Evolutionary conservation across 2,113 vertebrate genomes (phyloP), one percentile per base, ranked within the genome.

Genomic region (Trachemys scripta): DNA sequence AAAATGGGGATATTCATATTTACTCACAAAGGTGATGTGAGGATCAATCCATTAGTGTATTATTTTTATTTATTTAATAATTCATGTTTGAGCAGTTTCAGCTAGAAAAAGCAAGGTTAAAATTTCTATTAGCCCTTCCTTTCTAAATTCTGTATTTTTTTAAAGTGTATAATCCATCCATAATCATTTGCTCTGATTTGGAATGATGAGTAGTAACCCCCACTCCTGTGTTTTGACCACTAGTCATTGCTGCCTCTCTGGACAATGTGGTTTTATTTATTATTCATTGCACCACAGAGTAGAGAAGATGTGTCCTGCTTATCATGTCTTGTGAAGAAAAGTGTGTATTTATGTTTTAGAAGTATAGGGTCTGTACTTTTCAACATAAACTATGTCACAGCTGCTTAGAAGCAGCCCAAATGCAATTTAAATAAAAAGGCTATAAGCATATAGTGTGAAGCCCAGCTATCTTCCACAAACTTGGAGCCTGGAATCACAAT

Each of bases 381-480:
- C 51, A 86, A 38, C 84, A 14, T 38, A 65, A 85, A 75, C 56
- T 56, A 72, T 85, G 81, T 50, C 95, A 82, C 87, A 97, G 92
- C 90, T 95, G 93, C 81, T 85, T 89, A 88, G 81, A 54, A 95
- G 83, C 80, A 53, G 80, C 65, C 89, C 94, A 90, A 88, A 83
- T 94, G 88, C 38, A 82, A 75, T 47, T 53, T 75, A 20, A 80
- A 72, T 72, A 72, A 90, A 83, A 83, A 54, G 65, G 54, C 65
- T 87, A 90, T 89, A 91, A 89, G 59, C 86, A 82, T 38, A 38
- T 92, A 57, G n/a, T 14, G 31, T 79, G 53, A 84, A 54, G 53
- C 62, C 65, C 72, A 96, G 82, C 79, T 20, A 14, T 6, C 80
- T 95, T 90, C 90, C 94, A n/a, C 50, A 35, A 0, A 89, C 53